phyloP scores from a whole-genome alignment of 2,797 vertebrate genomes.

The Myiotriccus ornatus region DNA sequence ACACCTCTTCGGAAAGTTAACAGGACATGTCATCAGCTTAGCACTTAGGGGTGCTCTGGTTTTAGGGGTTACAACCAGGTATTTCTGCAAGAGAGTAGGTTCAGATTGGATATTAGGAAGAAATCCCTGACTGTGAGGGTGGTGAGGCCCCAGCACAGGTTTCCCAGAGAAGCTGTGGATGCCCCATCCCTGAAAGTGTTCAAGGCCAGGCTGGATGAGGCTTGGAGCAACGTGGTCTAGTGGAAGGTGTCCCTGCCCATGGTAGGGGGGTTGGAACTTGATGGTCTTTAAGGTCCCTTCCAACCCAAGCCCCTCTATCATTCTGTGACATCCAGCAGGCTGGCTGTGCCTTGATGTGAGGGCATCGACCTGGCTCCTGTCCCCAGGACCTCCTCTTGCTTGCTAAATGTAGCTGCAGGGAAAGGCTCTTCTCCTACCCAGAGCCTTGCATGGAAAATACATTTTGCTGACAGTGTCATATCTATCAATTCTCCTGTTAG shows the following conservation, averaged over 20 bases:
- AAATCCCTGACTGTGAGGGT: neutral
- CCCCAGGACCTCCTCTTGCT: neutral
- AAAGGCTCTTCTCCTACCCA: neutral
- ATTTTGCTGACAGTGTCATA: neutral
- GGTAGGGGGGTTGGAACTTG: too few relatives aligned
- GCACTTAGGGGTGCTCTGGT: neutral
- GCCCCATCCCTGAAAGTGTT: neutral
- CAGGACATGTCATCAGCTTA: neutral
- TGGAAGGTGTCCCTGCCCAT: neutral
- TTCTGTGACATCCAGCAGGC: neutral
- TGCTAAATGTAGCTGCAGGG: neutral
- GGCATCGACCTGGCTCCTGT: neutral
- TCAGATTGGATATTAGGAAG: neutral
- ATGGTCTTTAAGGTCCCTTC: neutral
- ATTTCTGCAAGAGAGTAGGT: neutral
- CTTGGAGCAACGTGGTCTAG: neutral
- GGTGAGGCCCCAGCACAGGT: neutral
- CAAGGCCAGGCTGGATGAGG: neutral
- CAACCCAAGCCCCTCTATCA: too few relatives aligned
- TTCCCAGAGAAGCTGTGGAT: neutral
- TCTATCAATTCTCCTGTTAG: neutral
- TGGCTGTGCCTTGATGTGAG: neutral
- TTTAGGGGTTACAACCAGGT: neutral
- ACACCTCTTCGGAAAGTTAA: neutral
- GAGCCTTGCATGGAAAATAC: neutral